Base-by-base conservation (phyloP, 1,140 invertebrate species). In the Amyelois transitella region DNA sequence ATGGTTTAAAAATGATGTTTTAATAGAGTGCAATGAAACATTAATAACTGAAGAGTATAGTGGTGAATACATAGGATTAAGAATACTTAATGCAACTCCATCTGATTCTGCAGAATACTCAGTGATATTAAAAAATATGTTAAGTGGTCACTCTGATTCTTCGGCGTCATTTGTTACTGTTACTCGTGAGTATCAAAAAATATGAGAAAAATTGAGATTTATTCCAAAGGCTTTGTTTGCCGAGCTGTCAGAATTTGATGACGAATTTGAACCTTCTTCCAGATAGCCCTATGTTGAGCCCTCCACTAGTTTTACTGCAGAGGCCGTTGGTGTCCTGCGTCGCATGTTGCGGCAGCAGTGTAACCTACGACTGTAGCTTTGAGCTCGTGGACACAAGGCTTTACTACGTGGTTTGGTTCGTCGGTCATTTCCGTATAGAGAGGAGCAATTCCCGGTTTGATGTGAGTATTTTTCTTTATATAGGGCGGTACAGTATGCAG, bases 371-470 rank as follows among this genome's bases (percentile, higher is more conserved):
- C 7, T 69, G 64, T 44, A 50, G 38, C 48, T 73, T 73, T 25
- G 54, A 55, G 22, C 12, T 65, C 14, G 20, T 53, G 3, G 67
- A 70, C 44, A 14, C 56, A 7, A 49, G 49, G 19, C 67, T 62
- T 50, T 67, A 62, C 22, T 66, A 44, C 28, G 66, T 64, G 0
- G 60, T 63, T 12, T 72, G 70, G 70, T 58, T 63, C n/a, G 47
- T 72, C 18, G 70, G 70, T 3, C 54, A 60, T 53, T 66, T 59
- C 50, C 68, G 60, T 54, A 58, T 74, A 5, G 65, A 73, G 47
- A 51, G 67, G 0, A 66, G 57, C 17, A 69, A 72, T 55, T 58
- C 61, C 21, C 55, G 54, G 21, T 72, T 69, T 55, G 45, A 63
- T 24, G 70, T 72, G 55, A 72, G 67, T 63, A 24, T 10, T 18